Evolutionary conservation across 2,113 vertebrate genomes (phyloP).

Genomic region (Gulo gulo): DNA sequence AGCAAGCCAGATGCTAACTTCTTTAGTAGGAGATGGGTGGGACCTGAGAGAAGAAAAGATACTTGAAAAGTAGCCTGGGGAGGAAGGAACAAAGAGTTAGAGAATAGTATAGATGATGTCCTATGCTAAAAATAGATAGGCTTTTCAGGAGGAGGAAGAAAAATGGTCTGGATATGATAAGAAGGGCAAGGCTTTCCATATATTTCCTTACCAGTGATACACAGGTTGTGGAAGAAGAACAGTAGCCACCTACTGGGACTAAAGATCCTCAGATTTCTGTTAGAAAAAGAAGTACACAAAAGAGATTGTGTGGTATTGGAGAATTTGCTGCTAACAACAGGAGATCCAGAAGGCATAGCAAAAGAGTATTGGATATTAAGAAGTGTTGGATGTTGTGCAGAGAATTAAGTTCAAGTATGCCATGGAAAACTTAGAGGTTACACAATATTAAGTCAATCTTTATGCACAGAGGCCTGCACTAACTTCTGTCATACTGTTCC

Average conservation of each 20-base stretch:
- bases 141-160: background rate
- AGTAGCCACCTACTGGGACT: background rate
- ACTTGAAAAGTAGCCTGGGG: background rate
- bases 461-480: background rate
- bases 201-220: background rate
- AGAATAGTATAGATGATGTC: background rate
- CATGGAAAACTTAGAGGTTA: background rate
- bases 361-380: background rate
- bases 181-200: accelerated
- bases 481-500: background rate
- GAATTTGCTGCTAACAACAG: background rate
- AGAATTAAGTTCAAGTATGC: background rate
- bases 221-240: background rate
- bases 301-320: background rate
- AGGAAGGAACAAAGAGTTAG: background rate
- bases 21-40: background rate
- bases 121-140: background rate
- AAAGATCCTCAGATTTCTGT: background rate
- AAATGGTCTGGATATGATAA: background rate
- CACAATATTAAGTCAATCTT: background rate
- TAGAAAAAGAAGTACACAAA: background rate
- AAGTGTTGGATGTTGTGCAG: background rate
- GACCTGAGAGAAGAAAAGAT: background rate
- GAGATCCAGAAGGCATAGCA: background rate
- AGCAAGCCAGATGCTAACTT: background rate